Evolutionary conservation across 1,140 invertebrate species (phyloP).

Genomic region (Microplitis demolitor): DNA sequence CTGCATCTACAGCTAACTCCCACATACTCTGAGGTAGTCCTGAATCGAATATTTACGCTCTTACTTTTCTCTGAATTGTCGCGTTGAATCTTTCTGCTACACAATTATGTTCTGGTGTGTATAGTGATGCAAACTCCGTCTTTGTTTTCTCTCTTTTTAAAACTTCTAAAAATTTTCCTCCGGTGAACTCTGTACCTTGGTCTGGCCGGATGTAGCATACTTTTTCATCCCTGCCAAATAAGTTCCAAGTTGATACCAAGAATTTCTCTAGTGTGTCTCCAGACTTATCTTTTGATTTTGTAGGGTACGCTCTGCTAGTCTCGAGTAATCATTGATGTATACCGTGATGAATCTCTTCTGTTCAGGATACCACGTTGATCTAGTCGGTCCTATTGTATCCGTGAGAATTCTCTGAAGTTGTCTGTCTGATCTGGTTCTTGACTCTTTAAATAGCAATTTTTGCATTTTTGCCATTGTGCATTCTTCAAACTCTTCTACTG

Average conservation of each 20-base stretch:
- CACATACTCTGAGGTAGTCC: conserved; percentile 43
- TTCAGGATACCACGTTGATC: conserved; percentile 17
- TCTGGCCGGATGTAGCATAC: conserved; percentile 4
- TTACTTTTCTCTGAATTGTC: conserved; percentile 39
- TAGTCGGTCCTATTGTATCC: conserved; percentile 30
- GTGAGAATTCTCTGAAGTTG: conserved; percentile 23
- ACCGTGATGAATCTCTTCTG: conserved; percentile 5
- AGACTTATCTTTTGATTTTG: too few species aligned
- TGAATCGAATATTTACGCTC: conserved; percentile 40
- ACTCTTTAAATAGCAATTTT: conserved; percentile 31
- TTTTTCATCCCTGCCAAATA: conserved; percentile 21
- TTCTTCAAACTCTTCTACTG: conserved; percentile 33
- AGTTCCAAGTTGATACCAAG: conserved; percentile 3
- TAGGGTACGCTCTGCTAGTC: too few species aligned
- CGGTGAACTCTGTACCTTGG: conserved; percentile 27
- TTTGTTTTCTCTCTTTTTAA: conserved; percentile 16
- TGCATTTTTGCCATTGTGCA: conserved; percentile 34
- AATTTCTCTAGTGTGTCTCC: too few species aligned
- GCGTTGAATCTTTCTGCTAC: conserved; percentile 47
- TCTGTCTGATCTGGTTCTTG: conserved; percentile 23
- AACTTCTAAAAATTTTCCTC: conserved; percentile 18
- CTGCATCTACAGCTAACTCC: conserved; percentile 44
- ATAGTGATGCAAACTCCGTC: conserved; percentile 22
- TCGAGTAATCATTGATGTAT: too few species aligned
- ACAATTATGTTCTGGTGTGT: conserved; percentile 50